These are phyloP conservation scores for Machimus rusticus DNA, from an alignment of 2,888 invertebrate species.

Conservation along the genomic window DNA sequence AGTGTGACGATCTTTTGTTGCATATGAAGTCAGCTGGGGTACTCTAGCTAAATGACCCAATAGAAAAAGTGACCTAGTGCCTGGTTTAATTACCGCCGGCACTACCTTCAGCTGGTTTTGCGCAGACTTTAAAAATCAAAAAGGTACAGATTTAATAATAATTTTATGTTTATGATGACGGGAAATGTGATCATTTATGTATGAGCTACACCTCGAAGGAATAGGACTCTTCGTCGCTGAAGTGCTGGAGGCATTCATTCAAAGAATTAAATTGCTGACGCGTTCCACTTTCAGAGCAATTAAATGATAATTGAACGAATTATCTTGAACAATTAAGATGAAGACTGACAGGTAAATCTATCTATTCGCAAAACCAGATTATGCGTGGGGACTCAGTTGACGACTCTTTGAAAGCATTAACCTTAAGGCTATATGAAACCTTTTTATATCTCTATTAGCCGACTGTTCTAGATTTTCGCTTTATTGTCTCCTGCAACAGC, in stretches of 20 bases:
- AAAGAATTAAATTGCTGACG: neutral
- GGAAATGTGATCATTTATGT: neutral
- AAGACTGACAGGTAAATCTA: conserved; percentile 10
- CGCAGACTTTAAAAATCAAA: neutral
- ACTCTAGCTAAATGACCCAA: neutral
- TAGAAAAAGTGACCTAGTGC: neutral
- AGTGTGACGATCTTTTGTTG: neutral
- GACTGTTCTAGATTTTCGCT: neutral
- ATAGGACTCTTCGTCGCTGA: neutral
- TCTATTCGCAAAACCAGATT: neutral
- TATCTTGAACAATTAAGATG: conserved; percentile 4
- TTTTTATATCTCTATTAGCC: neutral
- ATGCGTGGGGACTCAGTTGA: neutral
- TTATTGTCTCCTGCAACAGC: neutral
- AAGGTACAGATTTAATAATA: neutral
- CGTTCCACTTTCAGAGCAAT: conserved; percentile 21
- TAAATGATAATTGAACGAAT: conserved; percentile 1
- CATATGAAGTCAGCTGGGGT: neutral
- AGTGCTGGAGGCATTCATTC: neutral
- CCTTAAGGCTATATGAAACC: neutral
- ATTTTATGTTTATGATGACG: neutral
- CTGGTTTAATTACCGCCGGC: neutral
- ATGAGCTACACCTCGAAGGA: neutral
- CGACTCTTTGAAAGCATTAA: neutral
- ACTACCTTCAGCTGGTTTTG: neutral